Percentiles rank a stretch among this genome's conserved stretches.
These are phyloP conservation scores for Noctua comes DNA, from an alignment of 2,888 invertebrate genomes.

Conservation along the genomic window DNA sequence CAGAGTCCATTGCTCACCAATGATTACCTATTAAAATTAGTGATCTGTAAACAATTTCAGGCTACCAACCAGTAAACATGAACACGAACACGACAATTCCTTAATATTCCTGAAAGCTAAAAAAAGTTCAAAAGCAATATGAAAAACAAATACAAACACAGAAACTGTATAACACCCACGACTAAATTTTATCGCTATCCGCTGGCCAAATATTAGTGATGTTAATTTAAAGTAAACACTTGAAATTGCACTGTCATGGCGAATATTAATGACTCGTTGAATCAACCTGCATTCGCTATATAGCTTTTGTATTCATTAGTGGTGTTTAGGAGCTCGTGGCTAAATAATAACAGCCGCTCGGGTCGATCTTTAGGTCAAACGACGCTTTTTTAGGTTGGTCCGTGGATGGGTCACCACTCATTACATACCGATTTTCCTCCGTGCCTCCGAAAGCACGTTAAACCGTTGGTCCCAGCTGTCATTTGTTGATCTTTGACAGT, in stretches of 20 bases:
- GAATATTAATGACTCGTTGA: slow-evolving; percentile 80
- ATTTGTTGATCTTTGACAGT: no score
- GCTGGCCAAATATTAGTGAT: slow-evolving; percentile 76
- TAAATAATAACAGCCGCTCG: no score
- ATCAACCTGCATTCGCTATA: slow-evolving; percentile 69
- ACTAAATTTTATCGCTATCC: slow-evolving; percentile 50
- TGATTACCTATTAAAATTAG: not conserved
- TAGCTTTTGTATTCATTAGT: slow-evolving; percentile 32
- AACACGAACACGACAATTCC: not conserved
- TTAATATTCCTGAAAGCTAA: not conserved
- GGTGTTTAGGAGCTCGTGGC: slow-evolving; percentile 15
- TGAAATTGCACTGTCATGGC: slow-evolving; percentile 80
- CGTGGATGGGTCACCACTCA: no score
- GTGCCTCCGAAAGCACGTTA: no score
- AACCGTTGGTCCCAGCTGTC: no score
- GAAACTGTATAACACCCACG: slow-evolving; percentile 7
- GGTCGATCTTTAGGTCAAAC: no score
- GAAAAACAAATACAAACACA: slow-evolving; percentile 23
- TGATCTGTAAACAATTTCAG: not conserved
- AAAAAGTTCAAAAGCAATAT: not conserved
- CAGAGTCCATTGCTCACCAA: not conserved
- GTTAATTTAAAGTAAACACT: slow-evolving; percentile 80
- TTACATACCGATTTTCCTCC: no score
- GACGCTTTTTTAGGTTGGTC: no score
- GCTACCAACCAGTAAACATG: not conserved